Evolutionary conservation across 2,113 vertebrate species (phyloP), one percentile per base, ranked within the genome.

Genomic region (Chaetops frenatus): DNA sequence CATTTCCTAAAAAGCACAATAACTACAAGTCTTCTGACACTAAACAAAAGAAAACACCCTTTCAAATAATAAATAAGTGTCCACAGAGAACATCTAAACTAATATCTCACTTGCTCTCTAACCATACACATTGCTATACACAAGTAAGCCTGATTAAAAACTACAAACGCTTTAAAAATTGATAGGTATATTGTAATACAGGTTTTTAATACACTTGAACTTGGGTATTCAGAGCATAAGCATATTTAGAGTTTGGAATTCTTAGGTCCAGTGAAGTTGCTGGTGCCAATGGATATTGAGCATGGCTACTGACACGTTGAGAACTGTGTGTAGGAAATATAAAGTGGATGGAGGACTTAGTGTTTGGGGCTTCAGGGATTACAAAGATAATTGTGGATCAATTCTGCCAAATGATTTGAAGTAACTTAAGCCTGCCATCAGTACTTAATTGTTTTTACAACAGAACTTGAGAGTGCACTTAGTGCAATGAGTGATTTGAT

Each of bases 371-470:
- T 97, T 98, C 81, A 79, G 98, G 97, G 97, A 98, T 96, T 97
- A 97, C 95, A 97, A 97, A 97, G 97, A 98, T 97, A 98, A 98
- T 98, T 97, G 97, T 97, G 95, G 97, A 98, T 98, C 98, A 98
- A 98, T 98, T 94, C 97, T 96, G 96, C 96, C 96, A 98, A 97
- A 98, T 97, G 93, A 96, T 97, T 83, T 97, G 96, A 98, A 96
- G 97, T 96, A 98, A 98, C 97, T 97, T 97, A 97, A 98, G 97
- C 97, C 97, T 97, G 92, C 94, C 97, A 97, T 97, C 97, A 97
- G 96, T 97, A 96, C 90, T 98, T 97, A 98, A 98, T 98, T 98
- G 97, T 98, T 98, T 98, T 97, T 97, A 97, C 92, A 96, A 90
- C 96, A 96, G 95, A 97, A 97, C 95, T 98, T 97, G 97, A 96